Conservation (phyloP, 2,797 vertebrate species). For the Emydoidea blandingii region DNA sequence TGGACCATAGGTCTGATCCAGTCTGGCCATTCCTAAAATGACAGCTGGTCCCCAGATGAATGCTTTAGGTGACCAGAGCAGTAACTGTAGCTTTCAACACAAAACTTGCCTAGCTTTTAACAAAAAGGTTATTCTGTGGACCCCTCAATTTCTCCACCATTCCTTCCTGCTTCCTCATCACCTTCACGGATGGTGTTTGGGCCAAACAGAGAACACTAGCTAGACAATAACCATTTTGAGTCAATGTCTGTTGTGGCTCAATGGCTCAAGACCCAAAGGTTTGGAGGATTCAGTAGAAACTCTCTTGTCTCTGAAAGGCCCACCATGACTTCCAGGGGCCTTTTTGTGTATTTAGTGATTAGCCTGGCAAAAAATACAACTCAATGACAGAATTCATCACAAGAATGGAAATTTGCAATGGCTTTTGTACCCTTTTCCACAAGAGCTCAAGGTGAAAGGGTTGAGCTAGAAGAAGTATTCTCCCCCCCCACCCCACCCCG, state of each 20-base stretch:
- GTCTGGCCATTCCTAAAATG: background rate
- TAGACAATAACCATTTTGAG: background rate
- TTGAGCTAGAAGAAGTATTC: background rate
- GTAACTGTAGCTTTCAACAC: background rate
- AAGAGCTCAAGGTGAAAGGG: background rate
- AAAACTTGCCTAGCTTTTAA: background rate
- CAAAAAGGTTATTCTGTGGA: too few relatives aligned
- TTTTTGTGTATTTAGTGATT: background rate
- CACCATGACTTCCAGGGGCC: rapidly evolving
- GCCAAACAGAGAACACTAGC: background rate
- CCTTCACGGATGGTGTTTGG: background rate
- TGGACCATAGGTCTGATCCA: background rate
- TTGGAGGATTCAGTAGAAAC: rapidly evolving
- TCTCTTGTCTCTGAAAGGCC: rapidly evolving
- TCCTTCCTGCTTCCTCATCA: rapidly evolving
- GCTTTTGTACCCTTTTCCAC: background rate
- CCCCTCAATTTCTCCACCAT: background rate
- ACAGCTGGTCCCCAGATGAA: background rate
- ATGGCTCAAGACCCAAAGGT: background rate
- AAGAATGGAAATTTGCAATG: rapidly evolving
- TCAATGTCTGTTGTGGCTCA: rapidly evolving
- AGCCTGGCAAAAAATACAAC: background rate
- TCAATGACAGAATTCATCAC: background rate
- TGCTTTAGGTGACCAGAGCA: background rate
- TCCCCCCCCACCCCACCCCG: background rate